These are phyloP conservation scores for Hexactinellida sp. DNA, from an alignment of 37 sponge, comb jelly and placozoan genomes.

Conservation along the genomic window DNA sequence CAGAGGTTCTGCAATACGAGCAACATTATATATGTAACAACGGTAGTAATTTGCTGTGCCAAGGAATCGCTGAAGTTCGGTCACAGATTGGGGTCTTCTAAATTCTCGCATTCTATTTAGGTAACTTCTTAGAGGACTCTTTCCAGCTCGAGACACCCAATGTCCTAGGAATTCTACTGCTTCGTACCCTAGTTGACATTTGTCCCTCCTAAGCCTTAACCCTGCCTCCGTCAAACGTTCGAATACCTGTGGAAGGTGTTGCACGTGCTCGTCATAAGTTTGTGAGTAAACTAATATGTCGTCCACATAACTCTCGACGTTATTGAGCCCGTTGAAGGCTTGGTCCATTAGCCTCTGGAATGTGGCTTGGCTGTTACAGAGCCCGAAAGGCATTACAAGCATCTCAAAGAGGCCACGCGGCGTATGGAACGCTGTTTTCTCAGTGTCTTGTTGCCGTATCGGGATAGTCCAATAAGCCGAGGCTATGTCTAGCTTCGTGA, in stretches of 20 bases:
- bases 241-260: neutral
- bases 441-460: too few species aligned
- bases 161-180: slow-evolving; percentile 12
- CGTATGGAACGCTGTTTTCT: slow-evolving; percentile 20
- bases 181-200: too few species aligned
- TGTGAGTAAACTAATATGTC: slow-evolving; percentile 11
- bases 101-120: neutral
- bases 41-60: slow-evolving; percentile 26
- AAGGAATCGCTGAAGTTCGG: slow-evolving; percentile 9
- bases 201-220: slow-evolving; percentile 15
- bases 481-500: neutral
- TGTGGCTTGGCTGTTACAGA: slow-evolving; percentile 12
- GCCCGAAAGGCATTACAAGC: slow-evolving; percentile 19
- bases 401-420: slow-evolving; percentile 19
- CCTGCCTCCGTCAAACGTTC: neutral
- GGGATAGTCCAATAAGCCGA: too few species aligned
- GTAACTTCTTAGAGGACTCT: neutral
- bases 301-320: slow-evolving; percentile 17
- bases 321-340: neutral
- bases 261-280: slow-evolving; percentile 16
- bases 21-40: slow-evolving; percentile 19
- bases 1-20: slow-evolving; percentile 22
- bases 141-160: slow-evolving; percentile 13
- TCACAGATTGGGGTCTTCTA: neutral
- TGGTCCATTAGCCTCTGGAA: slow-evolving; percentile 19